Evolutionary conservation across 2,797 vertebrate genomes (phyloP).

Genomic region (Ispidina picta): DNA sequence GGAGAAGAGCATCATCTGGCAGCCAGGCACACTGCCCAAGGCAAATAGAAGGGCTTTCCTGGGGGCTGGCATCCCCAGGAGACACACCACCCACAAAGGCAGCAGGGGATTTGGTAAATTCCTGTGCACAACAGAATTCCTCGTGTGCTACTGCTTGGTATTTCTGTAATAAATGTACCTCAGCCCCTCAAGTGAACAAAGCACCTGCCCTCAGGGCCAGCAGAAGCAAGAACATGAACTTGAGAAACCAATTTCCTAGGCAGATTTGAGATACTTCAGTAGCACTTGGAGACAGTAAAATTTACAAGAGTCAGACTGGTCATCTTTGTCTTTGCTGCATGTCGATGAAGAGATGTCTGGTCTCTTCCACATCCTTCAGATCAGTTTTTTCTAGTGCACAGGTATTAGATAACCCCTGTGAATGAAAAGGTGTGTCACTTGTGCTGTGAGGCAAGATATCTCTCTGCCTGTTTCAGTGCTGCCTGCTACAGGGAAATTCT

Average conservation of each 20-base stretch:
- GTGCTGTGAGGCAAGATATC: background rate
- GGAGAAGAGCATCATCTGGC: slow-evolving; percentile 32
- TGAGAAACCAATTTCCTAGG: background rate
- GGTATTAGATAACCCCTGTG: background rate
- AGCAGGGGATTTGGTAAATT: background rate
- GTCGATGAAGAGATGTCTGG: background rate
- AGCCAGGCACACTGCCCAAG: background rate
- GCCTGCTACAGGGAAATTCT: background rate
- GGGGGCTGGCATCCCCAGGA: background rate
- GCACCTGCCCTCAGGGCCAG: background rate
- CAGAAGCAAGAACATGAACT: background rate
- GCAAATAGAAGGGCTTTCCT: background rate
- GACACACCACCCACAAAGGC: background rate
- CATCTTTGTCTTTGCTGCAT: background rate
- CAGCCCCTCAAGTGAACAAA: background rate
- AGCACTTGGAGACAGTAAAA: background rate
- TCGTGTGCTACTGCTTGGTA: background rate
- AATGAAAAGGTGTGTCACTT: background rate
- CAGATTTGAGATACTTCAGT: background rate
- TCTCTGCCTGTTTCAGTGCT: background rate
- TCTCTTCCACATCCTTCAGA: background rate
- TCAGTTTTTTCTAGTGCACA: background rate
- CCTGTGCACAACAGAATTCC: background rate
- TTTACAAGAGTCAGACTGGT: background rate
- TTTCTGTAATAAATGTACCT: background rate